phyloP scores from a whole-genome alignment of 2,113 vertebrate species.

The Montifringilla adamsi region DNA sequence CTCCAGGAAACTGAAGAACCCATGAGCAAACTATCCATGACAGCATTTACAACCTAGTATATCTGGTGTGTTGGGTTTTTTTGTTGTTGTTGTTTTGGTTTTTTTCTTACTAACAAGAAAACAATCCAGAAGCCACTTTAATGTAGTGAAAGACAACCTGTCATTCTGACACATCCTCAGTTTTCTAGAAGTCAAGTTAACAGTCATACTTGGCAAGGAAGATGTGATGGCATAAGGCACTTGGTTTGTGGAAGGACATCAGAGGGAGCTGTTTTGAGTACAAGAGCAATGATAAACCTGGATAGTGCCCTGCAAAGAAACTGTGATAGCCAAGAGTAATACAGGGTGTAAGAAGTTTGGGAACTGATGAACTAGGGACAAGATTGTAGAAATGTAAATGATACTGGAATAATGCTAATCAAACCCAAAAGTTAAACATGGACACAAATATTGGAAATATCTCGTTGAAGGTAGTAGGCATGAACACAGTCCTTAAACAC shows the following conservation, averaged over 20 bases:
- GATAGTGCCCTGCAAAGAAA: background rate
- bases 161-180: background rate
- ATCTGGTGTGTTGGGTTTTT: background rate
- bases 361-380: background rate
- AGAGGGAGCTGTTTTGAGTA: background rate
- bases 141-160: background rate
- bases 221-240: background rate
- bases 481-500: background rate
- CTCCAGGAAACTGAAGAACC: background rate
- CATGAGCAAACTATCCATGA: background rate
- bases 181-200: background rate
- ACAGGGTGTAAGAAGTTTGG: background rate
- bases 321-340: background rate
- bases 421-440: background rate
- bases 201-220: background rate
- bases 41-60: background rate
- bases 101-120: background rate
- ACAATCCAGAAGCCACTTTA: background rate
- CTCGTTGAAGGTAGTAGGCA: background rate
- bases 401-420: background rate
- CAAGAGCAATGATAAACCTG: background rate
- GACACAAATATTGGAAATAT: background rate
- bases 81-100: background rate
- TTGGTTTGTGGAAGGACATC: background rate
- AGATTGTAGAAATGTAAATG: accelerated